phyloP scores from a whole-genome alignment of 2,113 vertebrate genomes.

The Laterallus jamaicensis region DNA sequence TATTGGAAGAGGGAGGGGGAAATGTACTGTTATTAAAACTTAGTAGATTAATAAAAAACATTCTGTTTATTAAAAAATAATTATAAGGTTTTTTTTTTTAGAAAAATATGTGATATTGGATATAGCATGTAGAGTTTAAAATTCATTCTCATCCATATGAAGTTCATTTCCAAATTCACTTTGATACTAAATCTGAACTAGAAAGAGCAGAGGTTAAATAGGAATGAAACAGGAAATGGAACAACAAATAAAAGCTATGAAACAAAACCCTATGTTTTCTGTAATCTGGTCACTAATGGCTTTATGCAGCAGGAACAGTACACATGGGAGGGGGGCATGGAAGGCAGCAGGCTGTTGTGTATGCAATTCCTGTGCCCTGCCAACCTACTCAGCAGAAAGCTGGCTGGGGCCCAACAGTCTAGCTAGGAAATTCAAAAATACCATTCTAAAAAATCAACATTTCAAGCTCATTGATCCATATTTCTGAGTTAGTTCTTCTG shows the following conservation, averaged over 20 bases:
- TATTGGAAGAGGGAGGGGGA: neutral
- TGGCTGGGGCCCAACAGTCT: slow-evolving; percentile 26
- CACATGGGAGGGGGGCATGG: neutral
- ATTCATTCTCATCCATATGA: slow-evolving; percentile 14
- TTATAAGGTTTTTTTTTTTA: neutral
- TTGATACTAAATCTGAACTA: slow-evolving; percentile 41
- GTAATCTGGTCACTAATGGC: slow-evolving; percentile 19
- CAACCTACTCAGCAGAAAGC: slow-evolving; percentile 30
- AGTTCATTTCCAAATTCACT: slow-evolving; percentile 60
- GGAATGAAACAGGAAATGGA: slow-evolving; percentile 68
- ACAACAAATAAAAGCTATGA: slow-evolving; percentile 67
- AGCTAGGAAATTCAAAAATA: neutral
- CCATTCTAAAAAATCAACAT: neutral
- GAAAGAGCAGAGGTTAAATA: slow-evolving; percentile 57
- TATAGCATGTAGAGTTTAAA: neutral
- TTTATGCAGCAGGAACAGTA: slow-evolving; percentile 6
- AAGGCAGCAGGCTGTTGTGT: slow-evolving; percentile 2
- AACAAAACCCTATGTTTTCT: slow-evolving; percentile 29
- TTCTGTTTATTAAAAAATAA: slow-evolving; percentile 47
- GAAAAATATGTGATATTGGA: neutral
- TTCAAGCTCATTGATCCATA: slow-evolving; percentile 9
- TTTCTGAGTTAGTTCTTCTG: neutral
- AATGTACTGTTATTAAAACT: neutral
- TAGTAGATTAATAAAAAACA: neutral
- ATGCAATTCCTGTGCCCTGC: neutral